phyloP scores from a whole-genome alignment of 2,888 invertebrate genomes.

The Oxyscelio sp. region DNA sequence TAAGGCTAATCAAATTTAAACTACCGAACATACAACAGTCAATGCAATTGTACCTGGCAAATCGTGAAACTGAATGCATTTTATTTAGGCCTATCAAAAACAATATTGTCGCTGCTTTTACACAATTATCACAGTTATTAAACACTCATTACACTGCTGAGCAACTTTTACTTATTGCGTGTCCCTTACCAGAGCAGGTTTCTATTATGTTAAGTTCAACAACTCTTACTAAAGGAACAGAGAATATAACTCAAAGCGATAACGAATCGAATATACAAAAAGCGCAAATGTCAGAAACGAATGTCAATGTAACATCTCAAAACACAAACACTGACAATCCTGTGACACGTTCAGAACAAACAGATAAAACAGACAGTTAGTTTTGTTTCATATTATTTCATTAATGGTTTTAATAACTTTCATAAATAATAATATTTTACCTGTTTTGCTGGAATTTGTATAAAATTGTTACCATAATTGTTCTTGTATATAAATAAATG shows the following conservation, averaged over 20 bases:
- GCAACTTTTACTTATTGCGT: conserved; percentile 94
- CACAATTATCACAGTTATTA: conserved; percentile 94
- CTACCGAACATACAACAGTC: conserved; percentile 95
- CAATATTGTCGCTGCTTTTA: conserved; percentile 96
- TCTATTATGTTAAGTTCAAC: conserved; percentile 95
- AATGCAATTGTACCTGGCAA: conserved; percentile 98
- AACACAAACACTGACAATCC: background rate
- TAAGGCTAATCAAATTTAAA: conserved; percentile 93
- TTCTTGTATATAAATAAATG: background rate
- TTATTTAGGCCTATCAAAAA: conserved; percentile 98
- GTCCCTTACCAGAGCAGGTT: conserved; percentile 98
- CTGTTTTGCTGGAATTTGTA: background rate
- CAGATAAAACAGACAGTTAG: background rate
- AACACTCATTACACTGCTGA: conserved; percentile 94
- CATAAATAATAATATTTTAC: background rate
- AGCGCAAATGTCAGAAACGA: conserved; percentile 3
- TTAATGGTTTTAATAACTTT: background rate
- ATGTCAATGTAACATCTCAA: background rate
- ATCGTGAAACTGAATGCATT: conserved; percentile 98
- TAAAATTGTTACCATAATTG: background rate
- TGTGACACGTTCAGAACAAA: background rate
- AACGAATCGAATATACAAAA: conserved; percentile 18
- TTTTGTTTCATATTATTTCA: background rate
- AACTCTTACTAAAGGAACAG: conserved; percentile 88
- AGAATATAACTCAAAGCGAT: conserved; percentile 21